Percentiles rank a stretch among this genome's conserved stretches.
Evolutionary conservation across 2,888 invertebrate species (phyloP).

Genomic region (Rhingia campestris): DNA sequence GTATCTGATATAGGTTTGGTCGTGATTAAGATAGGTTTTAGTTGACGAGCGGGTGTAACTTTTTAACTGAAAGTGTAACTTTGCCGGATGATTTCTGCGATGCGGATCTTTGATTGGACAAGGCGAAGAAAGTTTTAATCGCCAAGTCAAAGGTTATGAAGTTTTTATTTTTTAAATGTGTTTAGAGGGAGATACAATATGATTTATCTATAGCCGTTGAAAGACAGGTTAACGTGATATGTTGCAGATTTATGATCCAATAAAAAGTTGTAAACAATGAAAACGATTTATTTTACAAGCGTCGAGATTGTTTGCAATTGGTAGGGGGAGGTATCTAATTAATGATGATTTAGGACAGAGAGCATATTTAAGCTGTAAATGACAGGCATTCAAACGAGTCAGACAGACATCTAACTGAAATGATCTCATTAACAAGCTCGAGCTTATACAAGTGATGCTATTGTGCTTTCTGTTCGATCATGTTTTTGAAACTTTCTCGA

Average conservation of each 20-base stretch:
- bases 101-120: conserved; percentile 38
- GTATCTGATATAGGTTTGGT: conserved; percentile 52
- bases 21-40: conserved; percentile 67
- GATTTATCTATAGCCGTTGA: conserved; percentile 50
- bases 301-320: background rate
- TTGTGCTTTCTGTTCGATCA: no score
- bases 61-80: conserved; percentile 20
- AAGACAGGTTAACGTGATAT: conserved; percentile 63
- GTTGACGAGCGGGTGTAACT: background rate
- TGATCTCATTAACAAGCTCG: no score
- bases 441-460: no score
- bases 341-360: background rate
- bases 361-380: no score
- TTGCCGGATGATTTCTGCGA: conserved; percentile 6
- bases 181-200: conserved; percentile 20
- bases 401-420: no score
- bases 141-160: conserved; percentile 61
- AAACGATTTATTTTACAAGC: conserved; percentile 18
- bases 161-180: conserved; percentile 21
- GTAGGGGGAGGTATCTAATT: background rate
- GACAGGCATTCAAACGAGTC: no score
- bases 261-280: conserved; percentile 36
- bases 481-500: no score
- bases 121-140: conserved; percentile 63
- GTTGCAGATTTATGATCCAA: conserved; percentile 47